Base-by-base conservation (phyloP, 2,113 vertebrate genomes). In the Vulpes lagopus region DNA sequence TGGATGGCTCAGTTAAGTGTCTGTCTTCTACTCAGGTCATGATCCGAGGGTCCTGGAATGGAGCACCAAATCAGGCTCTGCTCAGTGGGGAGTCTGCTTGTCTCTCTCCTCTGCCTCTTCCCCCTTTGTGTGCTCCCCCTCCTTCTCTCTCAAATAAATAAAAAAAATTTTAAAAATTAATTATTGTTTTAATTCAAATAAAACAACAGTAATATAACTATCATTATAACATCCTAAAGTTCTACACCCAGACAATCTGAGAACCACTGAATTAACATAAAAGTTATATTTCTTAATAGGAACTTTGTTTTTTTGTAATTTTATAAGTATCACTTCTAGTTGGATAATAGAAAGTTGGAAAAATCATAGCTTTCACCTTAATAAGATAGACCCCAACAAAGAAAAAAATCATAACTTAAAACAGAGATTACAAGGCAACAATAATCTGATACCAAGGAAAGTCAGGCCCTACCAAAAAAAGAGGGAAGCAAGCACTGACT, bases 201-300 rank as follows among this genome's bases (percentile, higher is more conserved):
- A 97, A 82, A 20, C 25, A 83, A 74, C 62, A 73, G 19, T 89
- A 91, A 71, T 59, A 86, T 62, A 91, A 89, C 30, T 79, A 76
- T 30, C 22, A 92, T 74, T 19, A n/a, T 62, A 78, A 89, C 4
- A 85, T 86, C 25, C 19, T 69, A 81, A 85, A 74, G 30, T 85
- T 69, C 10, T 8, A 92, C 49, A 15, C 80, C 5, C 1, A 57
- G 35, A 95, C n/a, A 88, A 91, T 73, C 67, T 96, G 15, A 95
- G 15, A 94, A 88, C 14, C 11, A 94, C 2, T 88, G n/a, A 89
- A 62, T 69, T 57, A 95, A 35, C 35, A 69, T 27, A 86, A 8
- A 95, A 78, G 38, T 71, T 91, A 22, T 93, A 91, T 62, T 53
- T 96, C 32, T 30, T 69, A 43, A 57, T 0, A 88, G 11, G 49